phyloP scores from a whole-genome alignment of 2,888 invertebrate species.

The Elegia similella region DNA sequence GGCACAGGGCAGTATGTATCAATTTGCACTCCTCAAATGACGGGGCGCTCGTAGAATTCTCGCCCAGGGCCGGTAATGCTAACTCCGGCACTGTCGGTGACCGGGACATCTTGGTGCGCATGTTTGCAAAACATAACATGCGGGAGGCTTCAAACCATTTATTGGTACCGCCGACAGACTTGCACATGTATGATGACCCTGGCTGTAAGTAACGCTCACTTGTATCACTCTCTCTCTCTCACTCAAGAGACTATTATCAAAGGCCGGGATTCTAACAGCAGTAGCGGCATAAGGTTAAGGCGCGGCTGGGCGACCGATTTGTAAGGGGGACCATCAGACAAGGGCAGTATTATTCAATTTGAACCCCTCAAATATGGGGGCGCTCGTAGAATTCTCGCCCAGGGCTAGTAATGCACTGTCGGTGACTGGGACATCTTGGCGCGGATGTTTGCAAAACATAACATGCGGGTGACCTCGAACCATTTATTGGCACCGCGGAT shows the following conservation, averaged over 20 bases:
- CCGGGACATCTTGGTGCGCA: constrained; percentile 77
- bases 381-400: too few species aligned
- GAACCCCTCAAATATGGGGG: too few species aligned
- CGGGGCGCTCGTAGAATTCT: too few species aligned
- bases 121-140: constrained; percentile 95
- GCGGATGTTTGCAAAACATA: constrained; percentile 91
- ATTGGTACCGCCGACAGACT: constrained; percentile 94
- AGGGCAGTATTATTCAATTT: too few species aligned
- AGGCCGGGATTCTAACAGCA: constrained; percentile 52
- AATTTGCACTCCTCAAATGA: too few species aligned
- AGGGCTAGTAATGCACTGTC: too few species aligned
- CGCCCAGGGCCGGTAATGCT: too few species aligned
- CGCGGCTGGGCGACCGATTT: too few species aligned
- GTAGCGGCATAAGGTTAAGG: too few species aligned
- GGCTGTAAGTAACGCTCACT: constrained; percentile 82
- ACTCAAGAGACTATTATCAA: constrained; percentile 54
- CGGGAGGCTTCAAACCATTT: constrained; percentile 98
- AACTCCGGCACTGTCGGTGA: constrained; percentile 61
- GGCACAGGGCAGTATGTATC: too few species aligned
- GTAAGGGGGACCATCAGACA: too few species aligned
- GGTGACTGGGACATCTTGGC: constrained; percentile 70
- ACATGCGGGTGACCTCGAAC: constrained; percentile 98
- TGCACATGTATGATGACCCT: constrained; percentile 98
- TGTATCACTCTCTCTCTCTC: too few species aligned
- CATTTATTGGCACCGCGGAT: constrained; percentile 96